Percentiles rank a stretch among this genome's conserved stretches.
phyloP scores from a whole-genome alignment of 2,113 vertebrate genomes.

The Eulacestoma nigropectus region DNA sequence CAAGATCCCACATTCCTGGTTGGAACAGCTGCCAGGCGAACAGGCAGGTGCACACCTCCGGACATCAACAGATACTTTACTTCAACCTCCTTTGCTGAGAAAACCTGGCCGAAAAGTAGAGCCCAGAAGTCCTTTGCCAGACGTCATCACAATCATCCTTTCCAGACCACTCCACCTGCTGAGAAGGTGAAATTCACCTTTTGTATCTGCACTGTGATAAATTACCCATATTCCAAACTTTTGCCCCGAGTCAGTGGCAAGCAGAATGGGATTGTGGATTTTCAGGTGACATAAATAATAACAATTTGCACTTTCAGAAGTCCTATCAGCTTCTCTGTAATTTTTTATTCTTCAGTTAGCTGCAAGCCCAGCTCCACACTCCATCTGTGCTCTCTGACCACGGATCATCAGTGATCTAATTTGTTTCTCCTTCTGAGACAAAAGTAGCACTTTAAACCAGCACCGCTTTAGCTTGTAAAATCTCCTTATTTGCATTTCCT shows the following conservation, averaged over 20 bases:
- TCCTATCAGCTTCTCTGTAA: background rate
- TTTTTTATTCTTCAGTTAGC: background rate
- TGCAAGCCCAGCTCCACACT: background rate
- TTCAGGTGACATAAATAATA: background rate
- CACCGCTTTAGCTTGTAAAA: background rate
- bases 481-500: constrained; percentile 16
- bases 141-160: background rate
- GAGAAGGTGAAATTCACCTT: background rate
- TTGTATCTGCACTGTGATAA: background rate
- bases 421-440: background rate
- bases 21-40: background rate
- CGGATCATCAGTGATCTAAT: background rate
- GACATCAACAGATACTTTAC: background rate
- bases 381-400: background rate
- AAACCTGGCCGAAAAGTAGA: background rate
- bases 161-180: background rate
- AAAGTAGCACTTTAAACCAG: background rate
- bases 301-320: background rate
- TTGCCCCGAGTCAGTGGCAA: background rate
- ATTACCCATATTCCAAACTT: background rate
- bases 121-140: background rate
- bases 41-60: background rate
- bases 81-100: background rate
- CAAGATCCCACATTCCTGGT: background rate
- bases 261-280: background rate